These are phyloP conservation scores for Temnothorax curvispinosus DNA, from an alignment of 1,140 invertebrate species.

Conservation along the genomic window DNA sequence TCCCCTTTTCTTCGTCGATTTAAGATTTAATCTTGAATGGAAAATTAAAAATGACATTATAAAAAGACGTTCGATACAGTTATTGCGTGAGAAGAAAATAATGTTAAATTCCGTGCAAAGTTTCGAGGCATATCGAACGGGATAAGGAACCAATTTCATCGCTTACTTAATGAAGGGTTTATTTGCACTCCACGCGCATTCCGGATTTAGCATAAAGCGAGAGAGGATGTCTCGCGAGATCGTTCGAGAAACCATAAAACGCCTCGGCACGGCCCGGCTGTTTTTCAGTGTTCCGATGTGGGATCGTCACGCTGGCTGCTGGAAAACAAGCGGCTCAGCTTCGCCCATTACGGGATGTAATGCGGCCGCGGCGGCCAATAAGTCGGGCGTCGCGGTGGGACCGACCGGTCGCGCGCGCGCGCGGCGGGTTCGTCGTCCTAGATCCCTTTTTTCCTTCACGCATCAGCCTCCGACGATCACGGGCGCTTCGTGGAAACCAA, in stretches of 20 bases:
- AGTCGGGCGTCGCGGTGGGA: constrained; percentile 29
- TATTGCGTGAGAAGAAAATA: neutral
- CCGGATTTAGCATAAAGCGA: neutral
- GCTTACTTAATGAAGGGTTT: neutral
- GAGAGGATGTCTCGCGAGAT: constrained; percentile 17
- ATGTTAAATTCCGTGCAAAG: too few species aligned
- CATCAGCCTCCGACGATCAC: constrained; percentile 6
- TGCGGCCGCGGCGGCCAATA: constrained; percentile 18
- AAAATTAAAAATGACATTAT: neutral
- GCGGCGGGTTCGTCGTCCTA: constrained; percentile 64
- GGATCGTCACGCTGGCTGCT: constrained; percentile 28
- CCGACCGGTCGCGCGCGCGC: too few species aligned
- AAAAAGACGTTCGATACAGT: neutral
- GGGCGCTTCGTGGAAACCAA: constrained; percentile 43
- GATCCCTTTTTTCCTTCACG: constrained; percentile 55
- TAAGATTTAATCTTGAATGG: neutral
- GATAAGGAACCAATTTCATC: neutral
- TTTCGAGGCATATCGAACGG: neutral
- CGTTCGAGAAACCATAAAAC: constrained; percentile 22
- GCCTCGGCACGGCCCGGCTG: neutral
- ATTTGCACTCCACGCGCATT: neutral
- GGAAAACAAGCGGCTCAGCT: constrained; percentile 38
- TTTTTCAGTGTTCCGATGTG: constrained; percentile 22
- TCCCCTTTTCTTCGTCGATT: neutral
- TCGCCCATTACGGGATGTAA: constrained; percentile 51